These are phyloP conservation scores for Andrena cerasifolii DNA, from an alignment of 1,140 invertebrate genomes.

Conservation along the genomic window DNA sequence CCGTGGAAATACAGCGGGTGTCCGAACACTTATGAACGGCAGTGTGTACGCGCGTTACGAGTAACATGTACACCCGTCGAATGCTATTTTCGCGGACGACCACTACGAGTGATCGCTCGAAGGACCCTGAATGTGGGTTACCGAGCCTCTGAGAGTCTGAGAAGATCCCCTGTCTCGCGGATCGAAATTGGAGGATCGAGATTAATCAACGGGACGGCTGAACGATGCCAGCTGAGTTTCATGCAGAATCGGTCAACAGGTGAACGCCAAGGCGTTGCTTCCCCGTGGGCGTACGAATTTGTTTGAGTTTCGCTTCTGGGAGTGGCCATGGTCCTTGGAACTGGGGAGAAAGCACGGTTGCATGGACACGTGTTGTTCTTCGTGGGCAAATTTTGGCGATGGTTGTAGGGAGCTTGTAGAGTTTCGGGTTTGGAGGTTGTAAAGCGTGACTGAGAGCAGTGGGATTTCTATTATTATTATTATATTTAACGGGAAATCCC, in stretches of 20 bases:
- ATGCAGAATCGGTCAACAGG: neutral
- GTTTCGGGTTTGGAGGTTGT: too few species aligned
- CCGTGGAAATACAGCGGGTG: too few species aligned
- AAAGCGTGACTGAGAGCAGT: too few species aligned
- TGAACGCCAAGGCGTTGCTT: neutral
- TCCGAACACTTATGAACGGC: neutral
- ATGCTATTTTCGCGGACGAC: constrained; percentile 61
- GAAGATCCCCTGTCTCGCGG: constrained; percentile 4
- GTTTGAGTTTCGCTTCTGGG: neutral
- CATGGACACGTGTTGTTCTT: too few species aligned
- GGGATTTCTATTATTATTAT: too few species aligned
- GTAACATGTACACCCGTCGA: neutral
- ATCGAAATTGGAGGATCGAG: neutral
- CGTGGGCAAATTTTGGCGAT: too few species aligned
- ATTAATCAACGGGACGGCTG: constrained; percentile 12
- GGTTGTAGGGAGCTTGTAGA: too few species aligned
- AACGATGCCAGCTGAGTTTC: neutral
- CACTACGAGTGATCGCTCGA: constrained; percentile 36
- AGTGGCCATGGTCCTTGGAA: neutral
- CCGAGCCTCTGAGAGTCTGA: neutral
- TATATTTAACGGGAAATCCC: too few species aligned
- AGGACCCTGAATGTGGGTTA: constrained; percentile 43
- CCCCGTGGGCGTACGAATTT: neutral
- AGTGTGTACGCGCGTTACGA: too few species aligned
- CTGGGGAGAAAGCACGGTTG: too few species aligned